Percentiles rank a stretch among this genome's conserved stretches.
Evolutionary conservation across 2,888 invertebrate genomes (phyloP).

Genomic region (Masnerella sp.): DNA sequence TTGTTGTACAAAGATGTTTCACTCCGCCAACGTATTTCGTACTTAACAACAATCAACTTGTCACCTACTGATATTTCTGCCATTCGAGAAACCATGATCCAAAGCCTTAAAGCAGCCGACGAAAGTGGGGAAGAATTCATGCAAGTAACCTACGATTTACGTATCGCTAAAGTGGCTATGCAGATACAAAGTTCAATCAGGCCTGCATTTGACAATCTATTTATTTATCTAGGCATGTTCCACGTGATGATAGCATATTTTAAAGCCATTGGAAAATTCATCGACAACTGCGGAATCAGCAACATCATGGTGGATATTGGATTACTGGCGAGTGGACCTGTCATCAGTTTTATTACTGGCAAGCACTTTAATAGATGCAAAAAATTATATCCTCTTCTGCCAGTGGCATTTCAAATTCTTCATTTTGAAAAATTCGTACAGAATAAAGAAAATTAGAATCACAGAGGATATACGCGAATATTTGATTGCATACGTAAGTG

Average conservation of each 20-base stretch:
- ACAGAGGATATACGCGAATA: conserved; percentile 12
- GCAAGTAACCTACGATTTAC: conserved; percentile 64
- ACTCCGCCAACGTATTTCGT: conserved; percentile 63
- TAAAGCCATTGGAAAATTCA: conserved; percentile 68
- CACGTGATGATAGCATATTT: conserved; percentile 66
- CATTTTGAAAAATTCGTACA: conserved; percentile 64
- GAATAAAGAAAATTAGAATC: conserved; percentile 31
- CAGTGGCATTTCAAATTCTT: conserved; percentile 47
- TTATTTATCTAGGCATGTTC: conserved; percentile 64
- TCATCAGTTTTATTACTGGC: conserved; percentile 57
- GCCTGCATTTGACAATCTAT: conserved; percentile 61
- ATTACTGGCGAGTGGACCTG: conserved; percentile 60
- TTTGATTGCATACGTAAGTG: not conserved
- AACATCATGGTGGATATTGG: conserved; percentile 59
- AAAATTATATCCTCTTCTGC: conserved; percentile 39
- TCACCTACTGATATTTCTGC: conserved; percentile 66
- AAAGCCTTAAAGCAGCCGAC: conserved; percentile 48
- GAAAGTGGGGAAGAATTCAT: conserved; percentile 58
- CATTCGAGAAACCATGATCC: conserved; percentile 62
- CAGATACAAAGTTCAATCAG: conserved; percentile 62
- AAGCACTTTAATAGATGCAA: conserved; percentile 61
- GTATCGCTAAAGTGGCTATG: conserved; percentile 63
- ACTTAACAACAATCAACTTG: conserved; percentile 67
- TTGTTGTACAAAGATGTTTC: conserved; percentile 58
- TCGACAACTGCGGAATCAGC: conserved; percentile 63